phyloP scores from a whole-genome alignment of 1,140 invertebrate genomes.

The Kradibia gibbosae region DNA sequence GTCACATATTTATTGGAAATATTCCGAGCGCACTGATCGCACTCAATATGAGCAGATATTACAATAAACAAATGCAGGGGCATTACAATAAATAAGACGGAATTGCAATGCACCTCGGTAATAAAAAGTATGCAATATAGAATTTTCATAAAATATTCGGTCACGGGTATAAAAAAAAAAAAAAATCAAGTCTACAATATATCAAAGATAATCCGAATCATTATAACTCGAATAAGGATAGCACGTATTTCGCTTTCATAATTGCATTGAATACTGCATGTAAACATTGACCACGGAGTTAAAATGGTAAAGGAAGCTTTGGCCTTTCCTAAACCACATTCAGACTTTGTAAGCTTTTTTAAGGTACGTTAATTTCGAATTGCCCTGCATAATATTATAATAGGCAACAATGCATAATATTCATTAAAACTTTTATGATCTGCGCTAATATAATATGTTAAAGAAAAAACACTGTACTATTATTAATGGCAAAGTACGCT shows the following conservation, averaged over 20 bases:
- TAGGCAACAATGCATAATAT: conserved; percentile 54
- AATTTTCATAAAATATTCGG: conserved; percentile 38
- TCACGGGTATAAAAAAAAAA: conserved; percentile 44
- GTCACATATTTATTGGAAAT: conserved; percentile 52
- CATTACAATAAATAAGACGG: conserved; percentile 52
- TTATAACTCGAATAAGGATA: conserved; percentile 29
- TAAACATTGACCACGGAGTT: conserved; percentile 43
- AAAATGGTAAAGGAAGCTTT: conserved; percentile 35
- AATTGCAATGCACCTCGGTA: conserved; percentile 52
- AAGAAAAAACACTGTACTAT: conserved; percentile 30
- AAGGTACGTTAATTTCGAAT: conserved; percentile 32
- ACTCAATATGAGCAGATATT: conserved; percentile 54
- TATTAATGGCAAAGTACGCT: conserved; percentile 52
- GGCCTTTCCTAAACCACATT: conserved; percentile 34
- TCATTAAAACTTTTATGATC: conserved; percentile 50
- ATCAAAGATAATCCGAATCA: conserved; percentile 19
- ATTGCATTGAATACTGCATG: conserved; percentile 44
- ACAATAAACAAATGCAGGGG: conserved; percentile 59
- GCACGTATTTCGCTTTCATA: conserved; percentile 46
- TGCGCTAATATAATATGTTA: conserved; percentile 39
- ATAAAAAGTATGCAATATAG: conserved; percentile 39
- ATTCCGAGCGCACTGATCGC: conserved; percentile 51
- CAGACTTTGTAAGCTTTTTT: conserved; percentile 24
- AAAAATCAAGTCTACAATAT: conserved; percentile 34
- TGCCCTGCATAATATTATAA: conserved; percentile 53